Conservation (phyloP, 2,113 vertebrate genomes). For the Onychostruthus taczanowskii region DNA sequence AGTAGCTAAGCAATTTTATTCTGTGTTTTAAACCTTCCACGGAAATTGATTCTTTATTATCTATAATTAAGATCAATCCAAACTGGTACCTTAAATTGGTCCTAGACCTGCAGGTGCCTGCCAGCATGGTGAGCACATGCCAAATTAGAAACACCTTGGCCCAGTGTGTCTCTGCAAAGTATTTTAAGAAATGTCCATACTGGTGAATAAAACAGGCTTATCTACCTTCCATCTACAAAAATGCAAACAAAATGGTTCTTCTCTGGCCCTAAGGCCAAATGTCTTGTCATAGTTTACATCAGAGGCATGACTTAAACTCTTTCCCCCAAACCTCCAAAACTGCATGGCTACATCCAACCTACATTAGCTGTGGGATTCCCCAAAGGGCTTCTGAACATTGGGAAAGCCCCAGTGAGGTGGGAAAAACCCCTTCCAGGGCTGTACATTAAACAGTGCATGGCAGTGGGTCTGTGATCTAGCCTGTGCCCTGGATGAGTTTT, state of each 20-base stretch:
- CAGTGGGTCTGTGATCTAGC: neutral
- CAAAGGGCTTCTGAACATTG: accelerated
- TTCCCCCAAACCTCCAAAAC: neutral
- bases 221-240: neutral
- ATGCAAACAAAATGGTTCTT: neutral
- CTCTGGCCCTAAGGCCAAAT: neutral
- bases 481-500: neutral
- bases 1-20: neutral
- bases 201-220: neutral
- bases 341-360: accelerated
- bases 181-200: neutral
- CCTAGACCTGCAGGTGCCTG: neutral
- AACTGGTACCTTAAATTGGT: neutral
- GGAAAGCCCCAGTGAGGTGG: neutral
- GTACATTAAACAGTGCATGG: accelerated
- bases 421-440: neutral
- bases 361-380: neutral
- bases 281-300: neutral
- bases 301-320: neutral
- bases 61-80: neutral
- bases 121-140: neutral
- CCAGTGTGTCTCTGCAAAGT: neutral
- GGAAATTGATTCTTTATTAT: neutral
- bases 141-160: neutral
- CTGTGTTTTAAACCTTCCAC: neutral